A percentile compares a stretch with the other conserved stretches of the same genome.
These are phyloP conservation scores for Aphaenogaster floridana DNA, from an alignment of 1,140 invertebrate genomes.

Conservation along the genomic window DNA sequence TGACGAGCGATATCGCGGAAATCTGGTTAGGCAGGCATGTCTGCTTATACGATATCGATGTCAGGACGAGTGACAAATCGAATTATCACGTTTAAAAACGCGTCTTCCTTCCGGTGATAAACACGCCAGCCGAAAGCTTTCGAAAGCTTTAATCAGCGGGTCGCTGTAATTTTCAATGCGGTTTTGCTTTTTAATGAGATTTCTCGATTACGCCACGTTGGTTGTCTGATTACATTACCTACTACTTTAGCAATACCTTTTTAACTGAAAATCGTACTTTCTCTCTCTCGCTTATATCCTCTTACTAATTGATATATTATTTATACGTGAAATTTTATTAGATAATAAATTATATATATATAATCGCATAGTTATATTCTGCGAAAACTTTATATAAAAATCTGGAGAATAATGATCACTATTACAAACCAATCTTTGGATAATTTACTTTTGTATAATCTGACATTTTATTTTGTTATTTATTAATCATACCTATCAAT, in stretches of 20 bases:
- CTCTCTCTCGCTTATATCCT: not conserved
- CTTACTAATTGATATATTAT: slow-evolving; percentile 16
- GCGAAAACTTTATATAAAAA: not conserved
- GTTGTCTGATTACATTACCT: not conserved
- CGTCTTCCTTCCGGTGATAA: slow-evolving; percentile 44
- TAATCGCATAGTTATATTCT: not conserved
- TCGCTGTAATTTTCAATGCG: not conserved
- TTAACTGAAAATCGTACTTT: not conserved
- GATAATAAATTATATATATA: not conserved
- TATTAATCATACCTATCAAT: not conserved
- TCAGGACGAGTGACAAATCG: slow-evolving; percentile 29
- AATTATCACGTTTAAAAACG: slow-evolving; percentile 43
- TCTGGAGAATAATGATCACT: not conserved
- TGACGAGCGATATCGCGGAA: slow-evolving; percentile 33
- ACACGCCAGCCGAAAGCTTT: not conserved
- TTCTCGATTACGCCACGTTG: not conserved
- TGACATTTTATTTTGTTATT: not conserved
- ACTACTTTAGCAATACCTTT: slow-evolving; percentile 12
- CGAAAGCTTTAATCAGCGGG: slow-evolving; percentile 36
- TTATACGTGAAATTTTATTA: not conserved
- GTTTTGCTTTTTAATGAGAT: slow-evolving; percentile 32
- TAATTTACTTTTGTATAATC: not conserved
- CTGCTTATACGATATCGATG: slow-evolving; percentile 32
- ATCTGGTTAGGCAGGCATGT: slow-evolving; percentile 43
- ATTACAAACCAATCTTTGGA: not conserved